phyloP scores from a whole-genome alignment of 2,888 invertebrate genomes.

The Metopia argyrocephala region DNA sequence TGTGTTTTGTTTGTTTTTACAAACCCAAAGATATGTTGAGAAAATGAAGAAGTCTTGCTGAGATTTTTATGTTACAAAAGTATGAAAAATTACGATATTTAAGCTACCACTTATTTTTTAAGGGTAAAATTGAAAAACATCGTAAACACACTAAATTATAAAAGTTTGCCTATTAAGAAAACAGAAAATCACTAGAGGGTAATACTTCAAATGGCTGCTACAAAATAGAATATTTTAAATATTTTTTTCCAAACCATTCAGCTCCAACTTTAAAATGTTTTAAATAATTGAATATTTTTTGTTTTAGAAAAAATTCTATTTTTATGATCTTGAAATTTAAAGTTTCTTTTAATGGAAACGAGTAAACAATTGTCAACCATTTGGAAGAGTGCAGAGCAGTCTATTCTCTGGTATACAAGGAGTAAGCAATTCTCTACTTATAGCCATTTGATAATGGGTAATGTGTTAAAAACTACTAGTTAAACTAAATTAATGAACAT shows the following conservation, averaged over 20 bases:
- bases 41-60: neutral
- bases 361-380: too few species aligned
- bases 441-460: too few species aligned
- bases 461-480: too few species aligned
- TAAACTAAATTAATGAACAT: too few species aligned
- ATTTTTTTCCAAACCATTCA: neutral
- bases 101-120: neutral
- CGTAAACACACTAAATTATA: too few species aligned
- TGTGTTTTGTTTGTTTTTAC: neutral
- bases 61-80: slow-evolving; percentile 9
- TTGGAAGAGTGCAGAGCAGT: too few species aligned
- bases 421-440: too few species aligned
- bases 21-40: neutral
- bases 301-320: too few species aligned
- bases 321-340: too few species aligned
- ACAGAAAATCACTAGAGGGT: neutral
- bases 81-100: neutral
- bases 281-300: neutral
- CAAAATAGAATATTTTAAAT: neutral
- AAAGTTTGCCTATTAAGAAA: neutral
- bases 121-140: neutral
- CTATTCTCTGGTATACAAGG: too few species aligned
- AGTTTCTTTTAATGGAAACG: too few species aligned
- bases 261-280: neutral
- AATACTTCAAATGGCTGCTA: neutral